Percentiles rank a stretch among this genome's conserved stretches.
phyloP scores from a whole-genome alignment of 92 coral and sea anemone genomes.

The Umimayanthus kanabou region DNA sequence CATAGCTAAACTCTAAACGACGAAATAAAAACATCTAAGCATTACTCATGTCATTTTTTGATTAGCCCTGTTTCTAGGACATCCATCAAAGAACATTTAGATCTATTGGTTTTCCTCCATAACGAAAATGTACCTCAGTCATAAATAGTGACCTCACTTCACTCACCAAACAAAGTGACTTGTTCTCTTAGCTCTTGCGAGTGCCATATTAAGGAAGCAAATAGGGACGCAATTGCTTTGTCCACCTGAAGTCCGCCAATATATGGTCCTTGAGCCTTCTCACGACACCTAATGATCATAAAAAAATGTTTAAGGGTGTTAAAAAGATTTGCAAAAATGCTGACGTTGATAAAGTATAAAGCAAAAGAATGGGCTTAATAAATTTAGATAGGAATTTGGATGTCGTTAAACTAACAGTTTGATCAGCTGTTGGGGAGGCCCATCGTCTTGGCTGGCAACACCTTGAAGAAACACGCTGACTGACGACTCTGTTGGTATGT shows the following conservation, averaged over 20 bases:
- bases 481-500: slow-evolving; percentile 72
- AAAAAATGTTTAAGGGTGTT: not conserved
- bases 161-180: slow-evolving; percentile 81
- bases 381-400: no score
- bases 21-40: not conserved
- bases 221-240: slow-evolving; percentile 83
- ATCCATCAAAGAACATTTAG: no score
- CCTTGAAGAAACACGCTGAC: slow-evolving; percentile 71
- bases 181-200: slow-evolving; percentile 96
- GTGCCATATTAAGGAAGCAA: slow-evolving; percentile 97
- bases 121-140: not conserved
- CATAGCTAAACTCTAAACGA: not conserved
- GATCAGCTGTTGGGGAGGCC: slow-evolving; percentile 53
- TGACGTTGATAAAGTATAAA: not conserved
- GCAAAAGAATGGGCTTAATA: no score
- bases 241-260: slow-evolving; percentile 92
- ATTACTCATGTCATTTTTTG: no score
- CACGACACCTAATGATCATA: slow-evolving; percentile 68
- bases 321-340: not conserved
- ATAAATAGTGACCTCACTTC: not conserved
- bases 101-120: not conserved
- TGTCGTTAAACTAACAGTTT: slow-evolving; percentile 48
- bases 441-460: slow-evolving; percentile 50
- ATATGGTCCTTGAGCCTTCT: slow-evolving; percentile 70
- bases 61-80: no score